These are phyloP conservation scores for Ageneiosus marmoratus DNA, from an alignment of 2,113 vertebrate species.

Conservation along the genomic window DNA sequence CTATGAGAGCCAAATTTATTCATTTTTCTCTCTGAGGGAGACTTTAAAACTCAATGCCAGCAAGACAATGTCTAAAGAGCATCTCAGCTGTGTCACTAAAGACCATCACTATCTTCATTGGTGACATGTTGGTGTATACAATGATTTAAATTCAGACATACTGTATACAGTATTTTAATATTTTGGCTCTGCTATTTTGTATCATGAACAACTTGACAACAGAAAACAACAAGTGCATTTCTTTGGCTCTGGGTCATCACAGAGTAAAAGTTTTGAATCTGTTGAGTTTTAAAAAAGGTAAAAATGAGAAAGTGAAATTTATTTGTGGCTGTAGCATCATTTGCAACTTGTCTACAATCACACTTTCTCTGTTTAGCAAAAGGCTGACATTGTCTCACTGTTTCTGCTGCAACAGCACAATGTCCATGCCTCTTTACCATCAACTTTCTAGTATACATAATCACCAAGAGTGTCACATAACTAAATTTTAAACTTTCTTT, in stretches of 20 bases:
- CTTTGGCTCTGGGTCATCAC: background rate
- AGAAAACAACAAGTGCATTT: background rate
- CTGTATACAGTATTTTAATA: too few relatives aligned
- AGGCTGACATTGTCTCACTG: background rate
- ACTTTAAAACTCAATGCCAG: background rate
- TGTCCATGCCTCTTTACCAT: background rate
- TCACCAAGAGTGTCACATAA: constrained; percentile 1
- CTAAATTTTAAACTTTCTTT: constrained; percentile 13
- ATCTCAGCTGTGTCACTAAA: background rate
- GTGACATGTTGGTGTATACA: background rate
- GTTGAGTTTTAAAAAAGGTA: background rate
- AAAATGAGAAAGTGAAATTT: background rate
- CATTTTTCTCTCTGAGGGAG: background rate
- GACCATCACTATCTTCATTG: background rate
- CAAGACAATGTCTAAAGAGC: background rate
- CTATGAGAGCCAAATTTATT: background rate
- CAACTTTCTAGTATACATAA: background rate
- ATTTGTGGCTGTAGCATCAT: constrained; percentile 1
- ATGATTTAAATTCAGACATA: background rate
- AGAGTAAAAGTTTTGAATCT: background rate
- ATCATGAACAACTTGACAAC: background rate
- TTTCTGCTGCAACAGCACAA: background rate
- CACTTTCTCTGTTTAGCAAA: background rate
- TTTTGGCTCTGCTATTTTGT: background rate
- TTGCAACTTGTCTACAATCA: constrained; percentile 2